Percentiles rank a stretch among this genome's conserved stretches.
Evolutionary conservation across 2,113 vertebrate species (phyloP).

Genomic region (Pelvicachromis taeniatus): DNA sequence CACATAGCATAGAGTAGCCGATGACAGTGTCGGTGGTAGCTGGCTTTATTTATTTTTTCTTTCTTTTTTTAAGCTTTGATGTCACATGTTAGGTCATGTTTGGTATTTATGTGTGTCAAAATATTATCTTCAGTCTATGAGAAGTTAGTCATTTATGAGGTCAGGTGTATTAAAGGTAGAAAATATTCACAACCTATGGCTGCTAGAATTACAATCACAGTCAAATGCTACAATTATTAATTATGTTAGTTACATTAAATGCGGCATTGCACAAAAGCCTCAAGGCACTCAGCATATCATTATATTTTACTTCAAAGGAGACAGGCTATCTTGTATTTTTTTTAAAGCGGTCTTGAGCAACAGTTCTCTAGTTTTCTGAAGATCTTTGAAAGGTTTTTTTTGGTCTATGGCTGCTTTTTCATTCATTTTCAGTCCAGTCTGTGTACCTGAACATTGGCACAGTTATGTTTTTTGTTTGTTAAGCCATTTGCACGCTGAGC

Average conservation of each 20-base stretch:
- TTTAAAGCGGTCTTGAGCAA: not conserved
- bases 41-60: not conserved
- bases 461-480: not conserved
- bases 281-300: not conserved
- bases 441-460: not conserved
- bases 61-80: not conserved
- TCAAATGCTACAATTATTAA: not conserved
- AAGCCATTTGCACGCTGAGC: not conserved
- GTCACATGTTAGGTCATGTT: not conserved
- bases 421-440: not conserved
- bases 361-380: not conserved
- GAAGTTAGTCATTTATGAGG: not conserved
- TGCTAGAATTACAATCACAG: not conserved
- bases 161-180: not conserved
- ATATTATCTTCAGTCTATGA: not conserved
- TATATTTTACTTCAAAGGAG: not conserved
- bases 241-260: not conserved
- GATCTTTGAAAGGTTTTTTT: not conserved
- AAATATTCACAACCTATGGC: not conserved
- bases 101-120: not conserved
- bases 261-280: not conserved
- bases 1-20: not conserved
- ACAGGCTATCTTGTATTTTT: not conserved
- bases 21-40: not conserved
- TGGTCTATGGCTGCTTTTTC: not conserved